A percentile compares a stretch with the other conserved stretches of the same genome.
These are phyloP conservation scores for Opisthocomus hoazin DNA, from an alignment of 2,113 vertebrate genomes.

Conservation along the genomic window DNA sequence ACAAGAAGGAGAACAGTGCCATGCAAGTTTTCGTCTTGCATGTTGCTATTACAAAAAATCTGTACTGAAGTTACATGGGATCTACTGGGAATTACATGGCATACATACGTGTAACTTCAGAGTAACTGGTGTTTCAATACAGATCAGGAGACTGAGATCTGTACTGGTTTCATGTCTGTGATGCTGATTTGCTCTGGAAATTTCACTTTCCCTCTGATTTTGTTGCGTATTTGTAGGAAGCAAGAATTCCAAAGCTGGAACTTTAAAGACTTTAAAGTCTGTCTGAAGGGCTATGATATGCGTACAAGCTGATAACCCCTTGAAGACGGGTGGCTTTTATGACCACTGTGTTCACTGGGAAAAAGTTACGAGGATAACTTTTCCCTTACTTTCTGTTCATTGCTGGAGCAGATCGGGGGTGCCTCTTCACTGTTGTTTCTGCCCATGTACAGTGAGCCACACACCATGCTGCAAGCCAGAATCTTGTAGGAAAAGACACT, in stretches of 20 bases:
- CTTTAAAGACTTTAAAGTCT: neutral
- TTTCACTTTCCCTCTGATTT: neutral
- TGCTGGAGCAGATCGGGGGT: neutral
- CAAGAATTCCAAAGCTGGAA: neutral
- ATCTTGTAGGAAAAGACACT: neutral
- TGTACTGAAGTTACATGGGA: neutral
- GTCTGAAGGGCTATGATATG: neutral
- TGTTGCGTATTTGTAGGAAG: neutral
- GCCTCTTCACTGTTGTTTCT: neutral
- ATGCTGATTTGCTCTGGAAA: neutral
- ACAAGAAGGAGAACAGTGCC: neutral
- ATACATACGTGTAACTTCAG: neutral
- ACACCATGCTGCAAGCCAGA: neutral
- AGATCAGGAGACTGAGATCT: neutral
- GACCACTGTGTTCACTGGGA: neutral
- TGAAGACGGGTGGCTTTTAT: neutral
- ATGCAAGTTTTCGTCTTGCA: neutral
- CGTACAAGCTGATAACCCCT: neutral
- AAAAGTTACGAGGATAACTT: neutral
- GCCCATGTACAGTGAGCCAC: rapidly evolving
- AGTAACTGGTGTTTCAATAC: neutral
- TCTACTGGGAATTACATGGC: neutral
- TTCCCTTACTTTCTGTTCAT: neutral
- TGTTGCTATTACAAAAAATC: neutral
- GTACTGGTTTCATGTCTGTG: neutral